phyloP scores from a whole-genome alignment of 2,113 vertebrate species.

The Neoarius graeffei region DNA sequence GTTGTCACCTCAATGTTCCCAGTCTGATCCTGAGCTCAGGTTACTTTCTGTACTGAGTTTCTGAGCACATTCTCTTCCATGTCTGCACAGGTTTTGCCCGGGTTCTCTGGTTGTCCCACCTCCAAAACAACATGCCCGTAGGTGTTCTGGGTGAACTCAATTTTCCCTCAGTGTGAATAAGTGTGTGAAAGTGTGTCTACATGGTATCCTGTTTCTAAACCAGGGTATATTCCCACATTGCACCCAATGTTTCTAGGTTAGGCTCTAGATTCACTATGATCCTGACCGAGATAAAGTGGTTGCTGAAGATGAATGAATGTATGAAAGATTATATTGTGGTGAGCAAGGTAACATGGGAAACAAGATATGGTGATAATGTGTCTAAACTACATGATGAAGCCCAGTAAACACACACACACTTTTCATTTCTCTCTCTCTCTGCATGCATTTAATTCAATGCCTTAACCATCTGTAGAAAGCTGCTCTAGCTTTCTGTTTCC shows the following conservation, averaged over 20 bases:
- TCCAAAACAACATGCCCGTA: not conserved
- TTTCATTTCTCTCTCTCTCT: conserved; percentile 41
- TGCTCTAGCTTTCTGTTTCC: conserved; percentile 40
- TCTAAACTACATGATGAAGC: conserved; percentile 16
- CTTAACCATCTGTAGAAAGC: conserved; percentile 49
- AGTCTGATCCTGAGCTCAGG: not conserved
- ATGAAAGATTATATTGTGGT: not conserved
- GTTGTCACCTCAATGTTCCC: not conserved
- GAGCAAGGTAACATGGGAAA: conserved; percentile 10
- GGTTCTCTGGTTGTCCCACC: not conserved
- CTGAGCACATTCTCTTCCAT: not conserved
- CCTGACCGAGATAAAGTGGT: not conserved
- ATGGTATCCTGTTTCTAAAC: not conserved
- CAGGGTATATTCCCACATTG: not conserved
- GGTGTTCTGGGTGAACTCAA: not conserved
- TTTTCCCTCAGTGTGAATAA: not conserved
- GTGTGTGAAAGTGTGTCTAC: not conserved
- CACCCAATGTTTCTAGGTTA: not conserved
- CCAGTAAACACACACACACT: conserved; percentile 3
- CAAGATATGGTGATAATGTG: conserved; percentile 30
- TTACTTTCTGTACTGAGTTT: not conserved
- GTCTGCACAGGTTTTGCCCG: not conserved
- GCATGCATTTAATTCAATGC: conserved; percentile 61
- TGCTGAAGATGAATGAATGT: not conserved
- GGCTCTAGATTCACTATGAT: not conserved